A percentile compares a stretch with the other conserved stretches of the same genome.
Evolutionary conservation across 2,113 vertebrate genomes (phyloP).

Genomic region (Ictalurus furcatus): DNA sequence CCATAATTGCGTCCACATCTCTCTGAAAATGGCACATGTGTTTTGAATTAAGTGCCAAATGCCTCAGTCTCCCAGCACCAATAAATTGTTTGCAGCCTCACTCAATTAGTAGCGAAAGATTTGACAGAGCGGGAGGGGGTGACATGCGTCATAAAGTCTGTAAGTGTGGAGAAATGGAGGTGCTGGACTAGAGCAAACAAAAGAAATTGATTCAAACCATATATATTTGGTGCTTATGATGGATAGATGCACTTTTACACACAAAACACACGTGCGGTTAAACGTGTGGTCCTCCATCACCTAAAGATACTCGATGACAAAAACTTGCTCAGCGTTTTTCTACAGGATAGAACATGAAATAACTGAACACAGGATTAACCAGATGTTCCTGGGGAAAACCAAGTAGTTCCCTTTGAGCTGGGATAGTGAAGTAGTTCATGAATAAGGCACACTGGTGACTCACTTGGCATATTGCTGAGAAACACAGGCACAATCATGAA

Average conservation of each 20-base stretch:
- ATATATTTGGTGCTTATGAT: not conserved
- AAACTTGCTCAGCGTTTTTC: not conserved
- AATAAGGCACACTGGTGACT: conserved; percentile 36
- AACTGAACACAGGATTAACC: conserved; percentile 15
- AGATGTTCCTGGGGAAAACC: conserved; percentile 40
- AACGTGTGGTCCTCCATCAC: not conserved
- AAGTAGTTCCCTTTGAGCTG: conserved; percentile 16
- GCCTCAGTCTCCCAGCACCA: conserved; percentile 49
- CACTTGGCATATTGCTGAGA: conserved; percentile 34
- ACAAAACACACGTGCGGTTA: not conserved
- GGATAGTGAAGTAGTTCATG: conserved; percentile 32
- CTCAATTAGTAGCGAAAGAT: conserved; percentile 56
- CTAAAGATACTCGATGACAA: not conserved
- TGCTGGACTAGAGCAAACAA: conserved; percentile 38
- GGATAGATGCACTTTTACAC: not conserved
- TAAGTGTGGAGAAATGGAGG: conserved; percentile 30
- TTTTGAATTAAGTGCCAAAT: conserved; percentile 57
- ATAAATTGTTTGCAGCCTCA: conserved; percentile 57
- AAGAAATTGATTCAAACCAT: conserved; percentile 14
- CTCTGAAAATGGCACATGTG: conserved; percentile 54
- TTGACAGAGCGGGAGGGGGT: conserved; percentile 24
- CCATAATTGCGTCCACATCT: conserved; percentile 52
- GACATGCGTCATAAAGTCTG: conserved; percentile 39
- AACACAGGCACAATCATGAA: conserved; percentile 31
- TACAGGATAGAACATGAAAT: conserved; percentile 14